These are phyloP conservation scores for Bellardia bayeri DNA, from an alignment of 2,888 invertebrate genomes.

Conservation along the genomic window DNA sequence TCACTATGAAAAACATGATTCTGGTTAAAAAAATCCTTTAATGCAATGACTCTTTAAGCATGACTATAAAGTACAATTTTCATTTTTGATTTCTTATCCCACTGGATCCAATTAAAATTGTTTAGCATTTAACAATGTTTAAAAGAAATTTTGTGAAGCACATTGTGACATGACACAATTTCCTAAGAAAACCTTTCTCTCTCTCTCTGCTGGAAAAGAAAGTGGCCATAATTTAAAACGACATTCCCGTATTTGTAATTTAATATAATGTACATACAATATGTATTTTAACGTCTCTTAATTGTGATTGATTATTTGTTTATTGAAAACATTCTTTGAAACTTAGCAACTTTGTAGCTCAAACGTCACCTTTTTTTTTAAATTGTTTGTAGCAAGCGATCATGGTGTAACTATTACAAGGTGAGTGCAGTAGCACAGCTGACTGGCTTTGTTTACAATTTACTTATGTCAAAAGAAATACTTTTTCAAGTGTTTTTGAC, in stretches of 20 bases:
- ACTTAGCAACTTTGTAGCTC: slow-evolving; percentile 1
- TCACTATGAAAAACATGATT: no score
- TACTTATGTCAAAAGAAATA: no score
- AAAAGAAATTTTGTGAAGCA: not conserved
- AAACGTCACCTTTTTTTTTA: slow-evolving; percentile 18
- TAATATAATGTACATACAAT: not conserved
- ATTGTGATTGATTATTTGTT: not conserved
- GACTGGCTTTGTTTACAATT: no score
- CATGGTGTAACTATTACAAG: no score
- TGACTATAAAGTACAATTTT: no score
- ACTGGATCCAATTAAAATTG: no score
- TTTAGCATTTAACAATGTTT: no score
- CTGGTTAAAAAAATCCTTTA: no score
- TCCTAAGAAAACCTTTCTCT: not conserved
- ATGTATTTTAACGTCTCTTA: not conserved
- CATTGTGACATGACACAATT: not conserved
- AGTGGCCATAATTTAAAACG: not conserved
- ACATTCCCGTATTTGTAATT: not conserved
- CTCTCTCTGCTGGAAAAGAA: not conserved
- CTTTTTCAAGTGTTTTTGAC: no score
- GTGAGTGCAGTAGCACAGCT: no score
- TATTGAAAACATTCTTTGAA: slow-evolving; percentile 39
- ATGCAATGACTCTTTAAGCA: no score
- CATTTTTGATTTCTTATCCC: no score
- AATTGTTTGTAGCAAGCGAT: not conserved